Conservation (phyloP, 2,888 invertebrate genomes). For the Lordiphosa fenestrarum region DNA sequence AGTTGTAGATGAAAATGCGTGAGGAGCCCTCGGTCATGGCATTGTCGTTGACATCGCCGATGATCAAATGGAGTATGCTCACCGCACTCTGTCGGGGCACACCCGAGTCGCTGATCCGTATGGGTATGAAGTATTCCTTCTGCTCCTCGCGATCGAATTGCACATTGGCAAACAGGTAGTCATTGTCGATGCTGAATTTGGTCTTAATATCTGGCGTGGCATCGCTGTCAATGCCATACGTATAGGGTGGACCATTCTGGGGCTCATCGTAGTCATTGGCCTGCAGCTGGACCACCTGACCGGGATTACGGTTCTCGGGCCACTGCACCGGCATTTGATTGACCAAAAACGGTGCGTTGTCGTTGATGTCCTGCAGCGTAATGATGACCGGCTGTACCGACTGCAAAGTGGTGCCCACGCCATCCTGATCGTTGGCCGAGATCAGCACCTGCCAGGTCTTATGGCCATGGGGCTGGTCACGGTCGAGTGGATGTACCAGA, state of each 20-base stretch:
- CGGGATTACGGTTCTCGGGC: slow-evolving; percentile 89
- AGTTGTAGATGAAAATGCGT: slow-evolving; percentile 96
- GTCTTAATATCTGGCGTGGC: slow-evolving; percentile 85
- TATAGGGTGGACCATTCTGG: slow-evolving; percentile 93
- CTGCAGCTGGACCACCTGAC: slow-evolving; percentile 85
- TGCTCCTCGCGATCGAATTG: slow-evolving; percentile 92
- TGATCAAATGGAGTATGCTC: slow-evolving; percentile 92
- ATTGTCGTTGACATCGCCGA: slow-evolving; percentile 97
- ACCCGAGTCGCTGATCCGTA: slow-evolving; percentile 94
- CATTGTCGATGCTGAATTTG: slow-evolving; percentile 87
- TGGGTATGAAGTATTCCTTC: slow-evolving; percentile 93
- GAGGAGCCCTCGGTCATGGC: slow-evolving; percentile 93
- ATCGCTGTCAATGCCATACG: slow-evolving; percentile 82
- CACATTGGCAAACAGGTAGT: slow-evolving; percentile 86
- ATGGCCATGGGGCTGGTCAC: slow-evolving; percentile 93
- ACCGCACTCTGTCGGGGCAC: slow-evolving; percentile 87
- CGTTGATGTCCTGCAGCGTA: slow-evolving; percentile 91
- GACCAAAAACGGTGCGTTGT: slow-evolving; percentile 93
- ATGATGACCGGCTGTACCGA: slow-evolving; percentile 86
- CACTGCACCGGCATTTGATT: slow-evolving; percentile 91
- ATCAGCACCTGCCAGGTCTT: slow-evolving; percentile 88
- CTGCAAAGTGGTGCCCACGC: slow-evolving; percentile 82
- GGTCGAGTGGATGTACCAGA: slow-evolving; percentile 86
- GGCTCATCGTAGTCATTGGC: slow-evolving; percentile 91
- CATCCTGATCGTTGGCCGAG: slow-evolving; percentile 89